Evolutionary conservation across 1,140 invertebrate species (phyloP).

Genomic region (Platyscapa corneri): DNA sequence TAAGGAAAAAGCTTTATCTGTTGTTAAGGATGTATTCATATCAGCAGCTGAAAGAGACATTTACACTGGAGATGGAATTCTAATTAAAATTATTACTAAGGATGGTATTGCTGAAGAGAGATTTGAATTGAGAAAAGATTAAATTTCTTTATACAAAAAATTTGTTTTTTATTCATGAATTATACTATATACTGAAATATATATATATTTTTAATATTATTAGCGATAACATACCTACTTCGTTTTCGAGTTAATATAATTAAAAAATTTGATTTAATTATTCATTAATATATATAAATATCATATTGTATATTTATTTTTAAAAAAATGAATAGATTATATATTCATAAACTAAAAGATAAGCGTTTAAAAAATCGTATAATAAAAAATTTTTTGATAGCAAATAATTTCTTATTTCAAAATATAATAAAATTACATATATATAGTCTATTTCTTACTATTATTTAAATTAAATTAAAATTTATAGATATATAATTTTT

Average conservation of each 20-base stretch:
- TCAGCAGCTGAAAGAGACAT: conserved; percentile 98
- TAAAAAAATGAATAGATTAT: no score
- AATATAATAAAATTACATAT: no score
- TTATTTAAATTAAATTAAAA: no score
- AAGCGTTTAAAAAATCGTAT: no score
- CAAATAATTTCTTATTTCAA: no score
- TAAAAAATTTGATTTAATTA: no score
- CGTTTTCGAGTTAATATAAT: neutral
- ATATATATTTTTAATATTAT: conserved; percentile 13
- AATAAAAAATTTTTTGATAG: no score
- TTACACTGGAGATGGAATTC: conserved; percentile 94
- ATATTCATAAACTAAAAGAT: no score
- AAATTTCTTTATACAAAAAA: conserved; percentile 65
- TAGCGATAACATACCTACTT: neutral
- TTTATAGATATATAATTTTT: no score
- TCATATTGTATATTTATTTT: no score
- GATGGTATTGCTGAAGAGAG: conserved; percentile 85
- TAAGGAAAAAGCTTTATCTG: conserved; percentile 85
- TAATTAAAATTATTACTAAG: conserved; percentile 92
- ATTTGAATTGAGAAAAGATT: conserved; percentile 87
- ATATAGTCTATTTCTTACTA: no score
- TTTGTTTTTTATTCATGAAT: conserved; percentile 50
- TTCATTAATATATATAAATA: no score
- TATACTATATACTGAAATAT: conserved; percentile 47
- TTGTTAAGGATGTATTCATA: conserved; percentile 97